Evolutionary conservation across 2,797 vertebrate species (phyloP).

Genomic region (Channallabes apus): DNA sequence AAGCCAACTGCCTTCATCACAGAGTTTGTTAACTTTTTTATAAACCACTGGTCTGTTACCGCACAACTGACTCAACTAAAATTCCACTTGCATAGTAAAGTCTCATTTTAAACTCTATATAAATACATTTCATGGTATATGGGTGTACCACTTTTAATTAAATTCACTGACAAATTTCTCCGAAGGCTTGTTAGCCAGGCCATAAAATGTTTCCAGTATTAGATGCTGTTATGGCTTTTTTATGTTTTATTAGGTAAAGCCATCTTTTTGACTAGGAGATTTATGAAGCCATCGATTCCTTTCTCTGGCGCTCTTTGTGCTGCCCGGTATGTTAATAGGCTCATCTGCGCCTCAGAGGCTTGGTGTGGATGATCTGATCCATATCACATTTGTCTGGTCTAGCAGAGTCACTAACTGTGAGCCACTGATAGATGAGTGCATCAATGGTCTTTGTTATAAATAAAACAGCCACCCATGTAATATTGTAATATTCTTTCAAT

Average conservation of each 20-base stretch:
- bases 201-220: slow-evolving; percentile 47
- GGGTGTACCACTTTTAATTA: not conserved
- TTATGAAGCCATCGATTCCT: slow-evolving; percentile 73
- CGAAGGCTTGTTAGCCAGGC: slow-evolving; percentile 35
- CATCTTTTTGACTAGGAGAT: slow-evolving; percentile 68
- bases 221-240: slow-evolving; percentile 54
- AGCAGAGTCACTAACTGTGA: slow-evolving; percentile 61
- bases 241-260: slow-evolving; percentile 68
- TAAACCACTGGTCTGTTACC: not conserved
- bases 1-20: not conserved
- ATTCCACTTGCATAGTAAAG: not conserved
- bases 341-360: slow-evolving; percentile 69
- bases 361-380: slow-evolving; percentile 70
- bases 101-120: not conserved
- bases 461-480: slow-evolving; percentile 62
- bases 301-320: slow-evolving; percentile 64
- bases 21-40: not conserved
- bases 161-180: slow-evolving; percentile 33
- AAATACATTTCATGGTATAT: not conserved
- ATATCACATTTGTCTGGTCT: slow-evolving; percentile 72
- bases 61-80: not conserved
- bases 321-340: slow-evolving; percentile 76
- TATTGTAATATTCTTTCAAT: not conserved
- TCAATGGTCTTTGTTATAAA: slow-evolving; percentile 73
- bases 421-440: slow-evolving; percentile 67